Percentiles rank a stretch among this genome's conserved stretches.
Conservation (phyloP, 2,797 vertebrate genomes). For the Aselliscus stoliczkanus region DNA sequence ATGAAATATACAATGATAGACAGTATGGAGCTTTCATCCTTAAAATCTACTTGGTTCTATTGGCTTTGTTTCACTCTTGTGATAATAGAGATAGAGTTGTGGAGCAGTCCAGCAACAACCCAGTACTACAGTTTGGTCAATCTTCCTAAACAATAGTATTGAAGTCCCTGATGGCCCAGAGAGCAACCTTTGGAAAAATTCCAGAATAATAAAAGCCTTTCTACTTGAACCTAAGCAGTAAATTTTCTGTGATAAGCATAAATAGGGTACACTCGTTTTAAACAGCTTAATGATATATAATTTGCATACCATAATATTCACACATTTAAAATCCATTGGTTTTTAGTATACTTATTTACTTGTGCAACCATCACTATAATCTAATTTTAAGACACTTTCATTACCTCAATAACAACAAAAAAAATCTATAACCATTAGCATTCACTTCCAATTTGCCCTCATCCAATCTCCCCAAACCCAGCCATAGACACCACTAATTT, state of each 20-base stretch:
- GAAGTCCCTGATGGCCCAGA: background rate
- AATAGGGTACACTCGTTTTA: background rate
- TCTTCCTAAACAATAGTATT: background rate
- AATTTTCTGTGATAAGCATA: background rate
- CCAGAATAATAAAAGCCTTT: background rate
- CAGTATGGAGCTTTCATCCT: background rate
- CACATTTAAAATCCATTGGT: background rate
- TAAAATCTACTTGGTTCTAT: background rate
- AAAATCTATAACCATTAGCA: background rate
- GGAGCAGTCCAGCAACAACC: background rate
- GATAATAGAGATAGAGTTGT: background rate
- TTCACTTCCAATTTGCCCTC: background rate
- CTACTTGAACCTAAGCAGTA: background rate
- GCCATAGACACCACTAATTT: background rate
- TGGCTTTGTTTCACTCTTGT: background rate
- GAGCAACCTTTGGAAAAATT: background rate
- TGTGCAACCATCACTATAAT: background rate
- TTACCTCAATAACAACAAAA: background rate
- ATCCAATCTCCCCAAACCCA: background rate
- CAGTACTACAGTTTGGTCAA: background rate
- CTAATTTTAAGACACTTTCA: background rate
- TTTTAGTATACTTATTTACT: background rate
- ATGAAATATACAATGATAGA: background rate
- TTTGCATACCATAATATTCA: background rate
- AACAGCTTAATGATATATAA: background rate